phyloP scores from a whole-genome alignment of 1,140 invertebrate genomes.

The Drosophila nigrodunni region DNA sequence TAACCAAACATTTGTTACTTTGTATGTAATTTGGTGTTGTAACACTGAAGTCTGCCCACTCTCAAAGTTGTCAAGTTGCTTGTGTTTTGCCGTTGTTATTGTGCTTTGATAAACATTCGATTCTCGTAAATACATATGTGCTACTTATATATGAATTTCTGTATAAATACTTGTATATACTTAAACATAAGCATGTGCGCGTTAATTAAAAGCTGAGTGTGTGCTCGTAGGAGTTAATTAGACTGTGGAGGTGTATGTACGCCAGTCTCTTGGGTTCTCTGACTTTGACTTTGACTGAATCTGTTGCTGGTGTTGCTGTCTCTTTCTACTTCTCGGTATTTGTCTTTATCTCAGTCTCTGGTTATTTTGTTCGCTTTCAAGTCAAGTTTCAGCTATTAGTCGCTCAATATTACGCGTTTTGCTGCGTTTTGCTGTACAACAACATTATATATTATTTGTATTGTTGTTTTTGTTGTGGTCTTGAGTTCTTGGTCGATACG shows the following conservation, averaged over 20 bases:
- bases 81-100: conserved; percentile 61
- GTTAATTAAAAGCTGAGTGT: conserved; percentile 68
- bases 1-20: neutral
- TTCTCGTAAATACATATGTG: conserved; percentile 41
- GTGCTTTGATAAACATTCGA: conserved; percentile 65
- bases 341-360: conserved; percentile 17
- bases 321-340: conserved; percentile 2
- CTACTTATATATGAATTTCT: conserved; percentile 17
- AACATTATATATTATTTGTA: conserved; percentile 47
- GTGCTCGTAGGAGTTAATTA: conserved; percentile 79
- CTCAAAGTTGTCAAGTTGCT: conserved; percentile 40
- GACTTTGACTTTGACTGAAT: conserved; percentile 5
- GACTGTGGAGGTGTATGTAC: conserved; percentile 76
- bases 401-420: conserved; percentile 81
- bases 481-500: conserved; percentile 33
- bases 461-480: conserved; percentile 51
- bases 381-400: conserved; percentile 80
- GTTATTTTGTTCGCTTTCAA: conserved; percentile 72
- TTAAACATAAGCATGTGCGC: conserved; percentile 50
- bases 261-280: conserved; percentile 29
- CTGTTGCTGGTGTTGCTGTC: too few relatives aligned
- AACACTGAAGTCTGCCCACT: conserved; percentile 55
- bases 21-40: conserved; percentile 11
- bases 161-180: conserved; percentile 13
- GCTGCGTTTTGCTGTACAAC: conserved; percentile 33